A percentile compares a stretch with the other conserved stretches of the same genome.
phyloP scores from a whole-genome alignment of 2,888 invertebrate genomes.

The Oscheius sp. region DNA sequence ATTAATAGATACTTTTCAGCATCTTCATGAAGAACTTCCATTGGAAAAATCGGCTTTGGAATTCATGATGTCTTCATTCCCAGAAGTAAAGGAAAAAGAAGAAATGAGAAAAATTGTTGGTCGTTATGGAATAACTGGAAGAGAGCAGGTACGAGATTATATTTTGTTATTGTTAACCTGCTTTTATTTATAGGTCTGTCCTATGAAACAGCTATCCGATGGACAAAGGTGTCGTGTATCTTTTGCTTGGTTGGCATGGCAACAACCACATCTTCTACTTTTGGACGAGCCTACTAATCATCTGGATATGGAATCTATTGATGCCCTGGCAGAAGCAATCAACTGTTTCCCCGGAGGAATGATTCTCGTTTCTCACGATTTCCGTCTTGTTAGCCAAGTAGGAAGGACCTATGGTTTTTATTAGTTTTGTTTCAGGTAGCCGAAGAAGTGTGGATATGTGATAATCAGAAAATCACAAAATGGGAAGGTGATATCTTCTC shows the following conservation, averaged over 20 bases:
- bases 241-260: conserved; percentile 98
- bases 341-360: conserved; percentile 97
- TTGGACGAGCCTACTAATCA: conserved; percentile 88
- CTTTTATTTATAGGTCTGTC: conserved; percentile 79
- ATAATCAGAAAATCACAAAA: conserved; percentile 91
- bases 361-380: conserved; percentile 99
- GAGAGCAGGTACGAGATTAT: conserved; percentile 80
- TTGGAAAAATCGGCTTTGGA: conserved; percentile 92
- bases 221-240: conserved; percentile 98
- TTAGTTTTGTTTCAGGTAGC: conserved; percentile 80
- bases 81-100: conserved; percentile 94
- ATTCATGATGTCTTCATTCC: conserved; percentile 97
- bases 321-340: conserved; percentile 94
- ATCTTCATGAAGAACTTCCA: conserved; percentile 93
- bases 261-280: conserved; percentile 88
- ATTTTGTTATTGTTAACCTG: neutral
- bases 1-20: conserved; percentile 72
- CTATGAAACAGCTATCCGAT: conserved; percentile 92
- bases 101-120: conserved; percentile 99
- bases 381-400: conserved; percentile 96
- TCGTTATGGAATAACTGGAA: conserved; percentile 93
- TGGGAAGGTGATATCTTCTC: conserved; percentile 95
- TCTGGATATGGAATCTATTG: conserved; percentile 83
- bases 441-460: conserved; percentile 98
- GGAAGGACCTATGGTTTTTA: neutral